Base-by-base conservation (phyloP, 2,888 invertebrate genomes). In the Lacanobia oleracea region DNA sequence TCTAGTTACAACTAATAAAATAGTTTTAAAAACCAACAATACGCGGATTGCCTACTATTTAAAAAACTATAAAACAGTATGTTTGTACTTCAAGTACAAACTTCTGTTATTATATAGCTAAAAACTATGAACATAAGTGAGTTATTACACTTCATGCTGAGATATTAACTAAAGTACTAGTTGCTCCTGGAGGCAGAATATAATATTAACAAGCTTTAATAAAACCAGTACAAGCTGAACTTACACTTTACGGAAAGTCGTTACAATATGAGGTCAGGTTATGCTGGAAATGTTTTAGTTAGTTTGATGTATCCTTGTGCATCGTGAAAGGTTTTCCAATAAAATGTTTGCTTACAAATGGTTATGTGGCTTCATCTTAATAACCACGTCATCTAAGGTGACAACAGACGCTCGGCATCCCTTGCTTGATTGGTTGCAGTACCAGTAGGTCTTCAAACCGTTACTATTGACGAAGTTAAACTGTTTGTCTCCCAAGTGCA, bases 401-500 rank as follows among this genome's bases (percentile, higher is more conserved):
- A 56, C 45, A 10, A 75, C 51, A 3, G 71, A 66, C 0, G 70
- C 70, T 7, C 72, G 51, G 43, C 75, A 79, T n/a, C 79, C 79
- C 10, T 62, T 64, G 7, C 9, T 53, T 18, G 59, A 27, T 43
- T 79, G 56, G 37, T 75, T 75, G 27, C 79, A 79, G 54, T 65
- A 68, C 79, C 79, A 79, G 51, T 84, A 83, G 2, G 51, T 53
- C 54, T 75, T 78, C 2, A 3, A 10, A 1, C 72, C 75, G 10
- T 23, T 75, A 9, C 27, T 37, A n/a, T 75, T 72, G 12, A 77
- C 79, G 18, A 73, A 65, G 62, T 87, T 86, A 43, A 62, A 87
- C 50, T 72, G 82, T 33, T 77, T 70, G 0, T 66, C 65, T 23
- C 61, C 69, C 27, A 85, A 57, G 40, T 79, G 60, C 21, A 86